These are phyloP conservation scores for Oplegnathus fasciatus DNA, from an alignment of 2,113 vertebrate species.

Conservation along the genomic window DNA sequence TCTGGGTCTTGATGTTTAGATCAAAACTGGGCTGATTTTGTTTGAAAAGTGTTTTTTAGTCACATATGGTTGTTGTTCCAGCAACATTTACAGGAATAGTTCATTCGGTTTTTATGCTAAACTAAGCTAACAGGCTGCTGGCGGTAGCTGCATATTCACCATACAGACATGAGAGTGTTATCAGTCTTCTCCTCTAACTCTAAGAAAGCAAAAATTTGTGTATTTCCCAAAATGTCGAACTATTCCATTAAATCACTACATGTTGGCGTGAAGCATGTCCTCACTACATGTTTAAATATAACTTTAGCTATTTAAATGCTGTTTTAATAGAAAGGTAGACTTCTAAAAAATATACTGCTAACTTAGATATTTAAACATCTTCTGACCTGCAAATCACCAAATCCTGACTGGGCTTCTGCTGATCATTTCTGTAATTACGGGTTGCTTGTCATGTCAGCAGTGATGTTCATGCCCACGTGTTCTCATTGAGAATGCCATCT, in stretches of 20 bases:
- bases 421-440: conserved; percentile 8
- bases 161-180: too few species aligned
- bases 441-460: conserved; percentile 32
- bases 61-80: background rate
- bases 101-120: background rate
- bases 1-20: background rate
- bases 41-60: background rate
- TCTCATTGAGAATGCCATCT: conserved; percentile 62
- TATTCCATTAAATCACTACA: background rate
- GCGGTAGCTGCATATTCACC: too few species aligned
- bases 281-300: background rate
- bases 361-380: background rate
- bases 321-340: background rate
- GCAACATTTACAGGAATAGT: background rate
- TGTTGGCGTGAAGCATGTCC: background rate
- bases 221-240: background rate
- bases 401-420: background rate
- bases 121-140: too few species aligned
- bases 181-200: too few species aligned
- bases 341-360: background rate
- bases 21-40: background rate
- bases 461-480: background rate
- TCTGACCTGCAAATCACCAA: background rate
- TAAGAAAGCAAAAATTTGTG: background rate
- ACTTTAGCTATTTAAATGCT: background rate